Base-by-base conservation (phyloP, 2,113 vertebrate species). In the Loxodonta africana region DNA sequence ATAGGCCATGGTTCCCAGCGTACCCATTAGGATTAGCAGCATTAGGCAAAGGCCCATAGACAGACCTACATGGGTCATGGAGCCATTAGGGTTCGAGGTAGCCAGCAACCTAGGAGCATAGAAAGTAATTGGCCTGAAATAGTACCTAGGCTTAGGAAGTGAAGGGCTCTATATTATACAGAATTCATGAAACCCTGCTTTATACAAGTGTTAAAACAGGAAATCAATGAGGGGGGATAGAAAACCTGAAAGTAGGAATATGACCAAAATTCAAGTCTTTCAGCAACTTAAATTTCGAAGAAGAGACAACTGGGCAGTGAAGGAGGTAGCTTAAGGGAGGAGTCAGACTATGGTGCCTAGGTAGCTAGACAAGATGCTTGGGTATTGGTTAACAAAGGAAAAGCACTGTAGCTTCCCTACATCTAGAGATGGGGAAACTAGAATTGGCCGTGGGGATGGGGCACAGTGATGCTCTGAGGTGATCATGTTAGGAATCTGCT, bases 11-110 rank as follows among this genome's bases (percentile, higher is more conserved):
- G 30, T 89, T 95, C 94, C 97, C 73, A 95, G 69, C 53, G 82
- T 15, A 77, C 85, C 74, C 41, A 76, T 15, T 48, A 97, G 88
- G 90, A 94, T 95, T 76, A 98, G 60, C 77, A 97, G 30, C 17
- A 76, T 67, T 74, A 97, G 78, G 44, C 96, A 95, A 62, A 97
- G 76, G 69, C 96, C 97, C 30, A 12, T 8, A 23, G 84, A 41
- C 37, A 97, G 77, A 69, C 48, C 30, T 83, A 65, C 25, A 7
- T 82, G 81, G 65, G 41, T 90, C 62, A 20, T n/a, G 26, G 69
- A 87, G n/a, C 17, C 7, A 46, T 83, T 86, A 53, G 46, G 67
- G 57, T 90, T 83, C 0, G 4, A 92, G 28, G 90, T 86, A 83
- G 83, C 65, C 90, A 48, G 83, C 37, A 80, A 71, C 88, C 96